These are phyloP conservation scores for Limanda limanda DNA, from an alignment of 2,113 vertebrate species.

Conservation along the genomic window DNA sequence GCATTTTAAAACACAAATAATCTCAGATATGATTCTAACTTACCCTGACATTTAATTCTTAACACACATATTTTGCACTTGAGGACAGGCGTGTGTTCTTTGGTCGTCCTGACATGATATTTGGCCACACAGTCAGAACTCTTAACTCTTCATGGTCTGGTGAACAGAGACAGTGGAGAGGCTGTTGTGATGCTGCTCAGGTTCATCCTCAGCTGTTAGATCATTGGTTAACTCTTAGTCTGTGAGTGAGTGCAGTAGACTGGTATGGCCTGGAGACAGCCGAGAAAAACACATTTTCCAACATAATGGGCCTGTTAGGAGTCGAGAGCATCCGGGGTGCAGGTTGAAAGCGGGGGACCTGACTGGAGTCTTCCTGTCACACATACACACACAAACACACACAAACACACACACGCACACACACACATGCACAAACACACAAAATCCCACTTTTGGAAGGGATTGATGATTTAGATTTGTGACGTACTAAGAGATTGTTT, in stretches of 20 bases:
- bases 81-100: neutral
- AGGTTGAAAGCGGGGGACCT: neutral
- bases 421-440: too few species aligned
- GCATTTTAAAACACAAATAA: neutral
- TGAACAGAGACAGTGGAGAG: slow-evolving; percentile 14
- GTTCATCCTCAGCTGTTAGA: neutral
- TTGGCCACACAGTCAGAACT: neutral
- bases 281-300: neutral
- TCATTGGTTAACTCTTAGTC: neutral
- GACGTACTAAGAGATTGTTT: too few species aligned
- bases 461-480: too few species aligned
- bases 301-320: neutral
- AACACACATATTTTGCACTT: neutral
- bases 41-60: too few species aligned
- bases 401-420: too few species aligned
- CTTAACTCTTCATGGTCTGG: slow-evolving; percentile 16
- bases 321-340: neutral
- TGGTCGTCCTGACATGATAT: too few species aligned
- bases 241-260: neutral
- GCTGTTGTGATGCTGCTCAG: neutral
- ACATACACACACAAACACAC: too few species aligned
- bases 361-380: neutral
- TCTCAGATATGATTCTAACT: too few species aligned
- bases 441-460: too few species aligned
- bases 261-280: slow-evolving; percentile 9